Evolutionary conservation across 2,888 invertebrate species (phyloP).

Genomic region (Hermaeophaga mercurialis): DNA sequence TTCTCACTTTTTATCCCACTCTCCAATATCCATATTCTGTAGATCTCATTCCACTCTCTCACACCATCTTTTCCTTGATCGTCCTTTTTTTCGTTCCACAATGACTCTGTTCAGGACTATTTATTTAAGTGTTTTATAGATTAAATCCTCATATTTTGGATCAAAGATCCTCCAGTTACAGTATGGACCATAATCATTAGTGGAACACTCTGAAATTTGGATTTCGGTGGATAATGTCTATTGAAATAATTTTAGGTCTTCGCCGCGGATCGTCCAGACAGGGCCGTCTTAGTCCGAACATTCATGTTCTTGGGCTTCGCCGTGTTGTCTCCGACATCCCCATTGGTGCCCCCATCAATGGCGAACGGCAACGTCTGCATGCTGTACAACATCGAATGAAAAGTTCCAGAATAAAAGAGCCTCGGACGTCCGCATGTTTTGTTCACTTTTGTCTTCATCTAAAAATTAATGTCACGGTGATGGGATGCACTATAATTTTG

Average conservation of each 20-base stretch:
- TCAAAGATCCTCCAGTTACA: too few relatives aligned
- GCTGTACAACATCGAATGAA: slow-evolving; percentile 58
- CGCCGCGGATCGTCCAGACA: slow-evolving; percentile 71
- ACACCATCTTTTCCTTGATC: too few relatives aligned
- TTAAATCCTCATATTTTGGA: too few relatives aligned
- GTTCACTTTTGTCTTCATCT: slow-evolving; percentile 24
- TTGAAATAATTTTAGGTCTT: slow-evolving; percentile 50
- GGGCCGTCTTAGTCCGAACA: slow-evolving; percentile 86
- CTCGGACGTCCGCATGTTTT: slow-evolving; percentile 45
- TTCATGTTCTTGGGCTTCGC: slow-evolving; percentile 98
- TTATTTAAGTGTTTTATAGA: too few relatives aligned
- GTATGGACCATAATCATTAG: too few relatives aligned
- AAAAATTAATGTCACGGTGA: neutral
- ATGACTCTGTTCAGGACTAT: too few relatives aligned
- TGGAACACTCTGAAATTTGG: too few relatives aligned
- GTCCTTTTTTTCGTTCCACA: too few relatives aligned
- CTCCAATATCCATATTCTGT: too few relatives aligned
- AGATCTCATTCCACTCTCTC: too few relatives aligned
- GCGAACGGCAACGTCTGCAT: slow-evolving; percentile 56
- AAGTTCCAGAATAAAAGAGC: slow-evolving; percentile 48
- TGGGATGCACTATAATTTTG: neutral
- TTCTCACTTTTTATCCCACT: too few relatives aligned
- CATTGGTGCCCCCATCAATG: slow-evolving; percentile 68
- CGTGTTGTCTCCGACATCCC: slow-evolving; percentile 81
- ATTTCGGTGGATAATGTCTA: too few relatives aligned